A percentile compares a stretch with the other conserved stretches of the same genome.
Evolutionary conservation across 1,140 invertebrate species (phyloP).

Genomic region (Maconellicoccus hirsutus): DNA sequence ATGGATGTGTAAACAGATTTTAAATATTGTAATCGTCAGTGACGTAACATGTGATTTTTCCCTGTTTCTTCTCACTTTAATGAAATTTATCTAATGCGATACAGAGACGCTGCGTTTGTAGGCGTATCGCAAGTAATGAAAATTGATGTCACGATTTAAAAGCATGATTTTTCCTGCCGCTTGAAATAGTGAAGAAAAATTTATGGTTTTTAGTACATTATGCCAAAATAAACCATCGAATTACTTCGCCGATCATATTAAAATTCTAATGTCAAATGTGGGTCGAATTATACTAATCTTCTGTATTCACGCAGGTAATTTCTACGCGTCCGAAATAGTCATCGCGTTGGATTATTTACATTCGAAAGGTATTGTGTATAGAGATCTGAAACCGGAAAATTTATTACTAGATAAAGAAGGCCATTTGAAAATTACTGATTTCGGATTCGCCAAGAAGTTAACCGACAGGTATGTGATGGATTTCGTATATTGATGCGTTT

Average conservation of each 20-base stretch:
- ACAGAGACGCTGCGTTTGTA: background rate
- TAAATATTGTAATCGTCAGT: background rate
- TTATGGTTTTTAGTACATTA: background rate
- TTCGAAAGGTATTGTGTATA: slow-evolving; percentile 44
- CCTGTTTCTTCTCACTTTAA: background rate
- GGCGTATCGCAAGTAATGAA: background rate
- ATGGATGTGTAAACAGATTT: background rate
- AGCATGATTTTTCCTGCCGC: background rate
- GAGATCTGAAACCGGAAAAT: slow-evolving; percentile 61
- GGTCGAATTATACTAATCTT: background rate
- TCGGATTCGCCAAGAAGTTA: slow-evolving; percentile 40
- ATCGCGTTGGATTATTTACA: slow-evolving; percentile 44
- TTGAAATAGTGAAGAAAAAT: slow-evolving; percentile 1
- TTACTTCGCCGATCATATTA: background rate
- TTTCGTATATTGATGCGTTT: background rate
- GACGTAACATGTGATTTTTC: background rate
- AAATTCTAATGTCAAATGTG: too few species aligned
- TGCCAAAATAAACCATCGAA: background rate
- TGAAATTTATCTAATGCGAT: background rate
- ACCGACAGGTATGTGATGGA: background rate
- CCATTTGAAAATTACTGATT: slow-evolving; percentile 57
- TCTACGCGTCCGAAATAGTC: slow-evolving; percentile 58
- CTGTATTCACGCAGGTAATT: slow-evolving; percentile 36
- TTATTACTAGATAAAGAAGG: slow-evolving; percentile 50
- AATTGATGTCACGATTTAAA: background rate